Base-by-base conservation (phyloP, 2,888 invertebrate genomes). In the Oegoconia quadripuncta region DNA sequence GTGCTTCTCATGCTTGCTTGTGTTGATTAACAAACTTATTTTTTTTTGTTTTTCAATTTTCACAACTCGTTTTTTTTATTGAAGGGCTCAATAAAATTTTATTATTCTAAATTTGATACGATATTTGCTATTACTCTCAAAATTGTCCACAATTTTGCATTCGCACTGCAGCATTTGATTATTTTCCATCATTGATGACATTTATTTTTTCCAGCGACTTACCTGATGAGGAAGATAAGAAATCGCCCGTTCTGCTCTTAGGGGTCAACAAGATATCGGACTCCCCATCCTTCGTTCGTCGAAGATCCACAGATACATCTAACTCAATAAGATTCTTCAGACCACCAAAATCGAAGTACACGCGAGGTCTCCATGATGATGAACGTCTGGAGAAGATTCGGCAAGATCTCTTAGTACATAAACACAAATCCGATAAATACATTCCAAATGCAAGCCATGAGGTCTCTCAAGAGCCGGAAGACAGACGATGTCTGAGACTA, bases 191-290 rank as follows among this genome's bases (percentile, higher is more conserved):
- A 31, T 16, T 33, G 12, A 13, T 9, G 16, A 11, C 11, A 8
- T 4, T 3, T 34, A 5, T 30, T 36, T 16, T 33, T 84, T 83
- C 32, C 88, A 91, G 91, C 64, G 91, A 91, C 59, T 83, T 91
- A 41, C 91, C 91, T 16, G 90, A 91, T 65, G 82, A 86, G 58
- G 88, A 88, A 56, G 90, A 90, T 55, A 88, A 88, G 61, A 88
- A 90, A 49, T 88, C 90, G 35, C 86, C 88, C 7, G 91, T 91
- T 34, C 83, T 91, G 42, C 88, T 91, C 34, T 70, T 91, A 64
- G 90, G 90, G 44, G 90, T 91, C 44, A 90, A 89, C 70, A 90
- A 90, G 66, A 89, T 79, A 55, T 74, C 80, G 3, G 87, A 87
- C 44, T 87, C 87, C 0, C 86, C 88, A 1, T 66, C 64, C 5